Evolutionary conservation across 2,888 invertebrate genomes (phyloP).

Genomic region (Leucophora obtusa): DNA sequence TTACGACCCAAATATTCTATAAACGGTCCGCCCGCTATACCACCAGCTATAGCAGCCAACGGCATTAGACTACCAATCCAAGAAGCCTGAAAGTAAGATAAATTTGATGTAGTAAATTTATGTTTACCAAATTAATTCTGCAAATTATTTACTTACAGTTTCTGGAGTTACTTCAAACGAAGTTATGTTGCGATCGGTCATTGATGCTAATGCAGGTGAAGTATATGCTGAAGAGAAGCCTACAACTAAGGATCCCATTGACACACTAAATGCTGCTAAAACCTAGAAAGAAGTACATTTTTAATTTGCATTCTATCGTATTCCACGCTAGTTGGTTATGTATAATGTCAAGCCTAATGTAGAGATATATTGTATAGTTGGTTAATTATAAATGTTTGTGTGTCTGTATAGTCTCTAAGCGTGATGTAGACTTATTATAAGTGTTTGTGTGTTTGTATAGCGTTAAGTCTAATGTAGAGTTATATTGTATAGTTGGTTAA

Average conservation of each 20-base stretch:
- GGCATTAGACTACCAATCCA: slow-evolving; percentile 96
- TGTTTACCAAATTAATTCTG: neutral
- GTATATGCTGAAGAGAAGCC: slow-evolving; percentile 93
- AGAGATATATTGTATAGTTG: too few species aligned
- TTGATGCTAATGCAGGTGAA: slow-evolving; percentile 88
- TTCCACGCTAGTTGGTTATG: too few species aligned
- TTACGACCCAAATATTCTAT: slow-evolving; percentile 91
- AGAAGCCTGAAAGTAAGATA: slow-evolving; percentile 81
- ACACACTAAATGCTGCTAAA: slow-evolving; percentile 90
- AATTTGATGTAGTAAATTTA: too few species aligned
- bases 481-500: too few species aligned
- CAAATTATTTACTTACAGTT: slow-evolving; percentile 80
- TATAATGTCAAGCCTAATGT: too few species aligned
- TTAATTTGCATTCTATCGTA: too few species aligned
- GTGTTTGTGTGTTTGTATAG: too few species aligned
- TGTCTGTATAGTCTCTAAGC: too few species aligned
- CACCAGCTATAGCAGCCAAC: slow-evolving; percentile 89
- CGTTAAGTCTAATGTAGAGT: too few species aligned
- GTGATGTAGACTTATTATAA: too few species aligned
- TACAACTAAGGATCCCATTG: slow-evolving; percentile 91
- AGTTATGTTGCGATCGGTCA: slow-evolving; percentile 80
- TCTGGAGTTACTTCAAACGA: slow-evolving; percentile 82
- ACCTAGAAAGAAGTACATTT: slow-evolving; percentile 82
- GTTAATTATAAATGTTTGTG: too few species aligned
- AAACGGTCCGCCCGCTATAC: slow-evolving; percentile 89